phyloP scores from a whole-genome alignment of 2,113 vertebrate species.

The Carassius gibelio region DNA sequence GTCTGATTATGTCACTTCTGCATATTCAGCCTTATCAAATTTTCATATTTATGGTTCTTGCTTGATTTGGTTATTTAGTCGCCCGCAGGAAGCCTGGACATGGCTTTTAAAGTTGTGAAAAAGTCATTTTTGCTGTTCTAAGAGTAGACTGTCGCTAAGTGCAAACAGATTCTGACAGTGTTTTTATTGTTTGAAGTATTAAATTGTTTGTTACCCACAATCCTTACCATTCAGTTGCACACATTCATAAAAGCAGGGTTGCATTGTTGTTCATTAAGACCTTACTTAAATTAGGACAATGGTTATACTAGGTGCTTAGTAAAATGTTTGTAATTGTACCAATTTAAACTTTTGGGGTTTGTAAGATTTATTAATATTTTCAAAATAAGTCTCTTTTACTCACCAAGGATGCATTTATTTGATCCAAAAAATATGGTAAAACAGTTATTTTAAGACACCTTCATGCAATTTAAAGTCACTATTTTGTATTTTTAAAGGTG shows the following conservation, averaged over 20 bases:
- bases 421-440: too few species aligned
- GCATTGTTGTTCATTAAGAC: not conserved
- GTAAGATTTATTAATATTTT: too few species aligned
- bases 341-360: too few species aligned
- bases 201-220: not conserved
- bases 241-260: too few species aligned
- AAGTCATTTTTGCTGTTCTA: not conserved
- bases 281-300: not conserved
- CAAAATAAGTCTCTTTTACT: too few species aligned
- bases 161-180: not conserved
- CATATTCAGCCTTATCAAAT: constrained; percentile 10
- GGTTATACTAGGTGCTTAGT: too few species aligned
- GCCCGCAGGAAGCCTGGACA: not conserved
- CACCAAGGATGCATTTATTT: too few species aligned
- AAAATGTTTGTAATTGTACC: too few species aligned
- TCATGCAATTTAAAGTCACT: too few species aligned
- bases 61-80: constrained; percentile 4
- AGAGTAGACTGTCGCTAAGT: not conserved
- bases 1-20: not conserved
- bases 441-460: too few species aligned
- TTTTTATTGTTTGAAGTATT: not conserved
- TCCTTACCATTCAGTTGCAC: not conserved
- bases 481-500: too few species aligned
- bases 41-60: constrained; percentile 13
- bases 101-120: not conserved